Conservation (phyloP, 2,888 invertebrate genomes). For the Sarcophaga caerulescens region DNA sequence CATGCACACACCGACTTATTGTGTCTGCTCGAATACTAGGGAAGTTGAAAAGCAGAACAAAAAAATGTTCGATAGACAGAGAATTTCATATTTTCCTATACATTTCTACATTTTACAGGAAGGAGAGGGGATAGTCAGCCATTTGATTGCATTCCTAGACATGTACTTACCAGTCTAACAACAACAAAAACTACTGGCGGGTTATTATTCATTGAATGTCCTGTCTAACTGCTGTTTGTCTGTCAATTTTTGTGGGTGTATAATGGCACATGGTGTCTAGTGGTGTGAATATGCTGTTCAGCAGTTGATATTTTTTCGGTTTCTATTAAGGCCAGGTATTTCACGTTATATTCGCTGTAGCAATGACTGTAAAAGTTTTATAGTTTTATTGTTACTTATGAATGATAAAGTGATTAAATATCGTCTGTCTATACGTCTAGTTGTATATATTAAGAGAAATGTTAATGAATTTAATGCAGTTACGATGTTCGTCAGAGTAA, state of each 20-base stretch:
- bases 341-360: slow-evolving; percentile 9
- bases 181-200: background rate
- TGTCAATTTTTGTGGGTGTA: background rate
- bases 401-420: slow-evolving; percentile 63
- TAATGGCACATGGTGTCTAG: background rate
- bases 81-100: slow-evolving; percentile 22
- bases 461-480: background rate
- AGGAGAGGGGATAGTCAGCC: too few species aligned
- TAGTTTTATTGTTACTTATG: background rate
- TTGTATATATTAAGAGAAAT: slow-evolving; percentile 21
- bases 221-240: slow-evolving; percentile 1
- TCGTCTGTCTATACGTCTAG: slow-evolving; percentile 54
- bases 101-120: too few species aligned
- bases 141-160: too few species aligned
- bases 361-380: background rate
- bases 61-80: too few species aligned
- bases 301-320: too few species aligned
- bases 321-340: slow-evolving; percentile 15
- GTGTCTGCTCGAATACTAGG: too few species aligned
- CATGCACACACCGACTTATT: too few species aligned
- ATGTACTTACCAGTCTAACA: too few species aligned
- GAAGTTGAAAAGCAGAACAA: too few species aligned
- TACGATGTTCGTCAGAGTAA: background rate
- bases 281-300: too few species aligned
- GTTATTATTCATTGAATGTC: slow-evolving; percentile 9